A percentile compares a stretch with the other conserved stretches of the same genome.
Evolutionary conservation across 53 echinoderm and acorn worm species (phyloP).

Genomic region (Arbacia lixula): DNA sequence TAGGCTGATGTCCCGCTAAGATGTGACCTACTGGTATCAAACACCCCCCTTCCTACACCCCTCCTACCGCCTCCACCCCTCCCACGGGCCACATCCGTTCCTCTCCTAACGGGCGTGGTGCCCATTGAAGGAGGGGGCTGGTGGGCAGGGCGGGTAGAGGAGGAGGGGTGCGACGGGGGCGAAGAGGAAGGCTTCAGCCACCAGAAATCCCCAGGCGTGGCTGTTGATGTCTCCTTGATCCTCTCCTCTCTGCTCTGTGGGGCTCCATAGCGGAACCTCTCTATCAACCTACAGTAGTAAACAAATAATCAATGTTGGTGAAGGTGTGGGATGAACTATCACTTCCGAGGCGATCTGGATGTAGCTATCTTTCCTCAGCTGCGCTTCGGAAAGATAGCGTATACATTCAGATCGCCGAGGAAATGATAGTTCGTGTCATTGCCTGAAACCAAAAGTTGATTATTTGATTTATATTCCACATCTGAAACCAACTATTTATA

Average conservation of each 20-base stretch:
- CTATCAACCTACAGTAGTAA: conserved; percentile 83
- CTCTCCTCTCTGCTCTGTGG: conserved; percentile 82
- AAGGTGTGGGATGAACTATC: too few relatives aligned
- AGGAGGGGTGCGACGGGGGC: conserved; percentile 5
- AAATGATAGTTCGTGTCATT: too few relatives aligned
- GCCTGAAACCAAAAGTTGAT: too few relatives aligned
- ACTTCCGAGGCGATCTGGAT: too few relatives aligned
- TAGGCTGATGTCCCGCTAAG: too few relatives aligned
- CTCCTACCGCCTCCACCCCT: background rate
- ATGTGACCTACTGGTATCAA: too few relatives aligned
- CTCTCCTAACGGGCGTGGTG: conserved; percentile 11
- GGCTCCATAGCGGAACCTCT: conserved; percentile 78
- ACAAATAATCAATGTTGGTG: too few relatives aligned
- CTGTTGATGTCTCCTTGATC: conserved; percentile 9
- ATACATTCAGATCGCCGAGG: too few relatives aligned
- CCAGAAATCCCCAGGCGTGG: conserved; percentile 69
- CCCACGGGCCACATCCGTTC: background rate
- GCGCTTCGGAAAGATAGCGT: too few relatives aligned
- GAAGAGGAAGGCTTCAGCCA: conserved; percentile 66
- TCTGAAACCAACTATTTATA: too few relatives aligned
- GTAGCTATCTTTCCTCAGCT: too few relatives aligned
- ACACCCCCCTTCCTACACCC: conserved; percentile 8
- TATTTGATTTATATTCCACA: too few relatives aligned
- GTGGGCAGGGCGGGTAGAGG: background rate
- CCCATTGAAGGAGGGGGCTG: background rate